Percentiles rank a stretch among this genome's conserved stretches.
phyloP scores from a whole-genome alignment of 2,113 vertebrate genomes.

The Marmota monax region DNA sequence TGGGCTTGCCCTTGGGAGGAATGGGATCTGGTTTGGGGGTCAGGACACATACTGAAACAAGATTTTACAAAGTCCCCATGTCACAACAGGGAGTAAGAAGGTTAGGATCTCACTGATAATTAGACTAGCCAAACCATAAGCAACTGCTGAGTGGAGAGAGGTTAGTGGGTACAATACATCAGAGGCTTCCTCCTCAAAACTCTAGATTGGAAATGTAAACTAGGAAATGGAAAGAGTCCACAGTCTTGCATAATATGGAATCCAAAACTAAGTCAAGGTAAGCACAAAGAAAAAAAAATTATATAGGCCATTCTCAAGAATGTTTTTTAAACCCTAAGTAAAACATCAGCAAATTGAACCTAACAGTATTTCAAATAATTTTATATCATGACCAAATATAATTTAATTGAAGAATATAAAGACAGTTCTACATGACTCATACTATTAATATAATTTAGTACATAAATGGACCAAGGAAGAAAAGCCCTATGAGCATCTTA shows the following conservation, averaged over 20 bases:
- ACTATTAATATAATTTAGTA: not conserved
- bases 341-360: not conserved
- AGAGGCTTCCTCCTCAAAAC: not conserved
- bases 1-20: not conserved
- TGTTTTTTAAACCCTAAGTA: not conserved
- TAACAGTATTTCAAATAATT: not conserved
- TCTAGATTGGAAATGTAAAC: not conserved
- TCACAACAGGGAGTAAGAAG: not conserved
- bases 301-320: not conserved
- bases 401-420: not conserved
- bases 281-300: not conserved
- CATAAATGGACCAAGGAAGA: not conserved
- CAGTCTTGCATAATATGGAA: not conserved
- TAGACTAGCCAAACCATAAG: not conserved
- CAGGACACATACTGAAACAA: not conserved
- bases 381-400: not conserved
- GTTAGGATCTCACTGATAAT: not conserved
- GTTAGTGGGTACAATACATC: not conserved
- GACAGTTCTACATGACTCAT: not conserved
- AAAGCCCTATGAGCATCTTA: not conserved
- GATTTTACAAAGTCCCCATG: not conserved
- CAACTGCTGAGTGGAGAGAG: not conserved
- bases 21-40: not conserved
- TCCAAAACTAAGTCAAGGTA: not conserved
- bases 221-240: not conserved